Base-by-base conservation (phyloP, 1,140 invertebrate species). In the Scaptomyza hsui region DNA sequence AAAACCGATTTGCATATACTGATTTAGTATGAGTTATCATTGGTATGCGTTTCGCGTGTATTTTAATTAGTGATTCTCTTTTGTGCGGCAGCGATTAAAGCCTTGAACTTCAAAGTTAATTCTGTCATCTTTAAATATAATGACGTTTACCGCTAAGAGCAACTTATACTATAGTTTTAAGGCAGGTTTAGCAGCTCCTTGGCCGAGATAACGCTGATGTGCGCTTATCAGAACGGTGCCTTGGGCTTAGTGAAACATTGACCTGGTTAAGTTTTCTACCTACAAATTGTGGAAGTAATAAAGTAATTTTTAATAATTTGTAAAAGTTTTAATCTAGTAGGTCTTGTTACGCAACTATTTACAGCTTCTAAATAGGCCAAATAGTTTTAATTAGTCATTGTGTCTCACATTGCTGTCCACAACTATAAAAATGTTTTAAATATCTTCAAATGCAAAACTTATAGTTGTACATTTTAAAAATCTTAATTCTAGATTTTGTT, bases 101-200 rank as follows among this genome's bases (percentile, higher is more conserved):
- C 81, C 81, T 78, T 86, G 81, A 86, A 86, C 81, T 86, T 86
- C 81, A 68, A 64, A 61, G 39, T 62, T 44, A 68, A 61, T 64
- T 73, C 67, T 55, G 35, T 57, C 44, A 39, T 37, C 53, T 21
- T 18, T 18, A 9, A 57, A 52, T 64, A 48, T 41, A 52, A 45
- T 47, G n/a, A 42, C 9, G 61, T 55, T 51, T 59, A 72, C 69
- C 69, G 69, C 55, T 67, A 67, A 35, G 1, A 39, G 24, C 16
- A 19, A 32, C n/a, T 18, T n/a, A 16, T 52, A 60, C 24, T 13
- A 41, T 52, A 4, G 7, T 45, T 13, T 37, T 9, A 21, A 51
- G 9, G 18, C 59, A 29, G 24, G 16, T 21, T 57, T 32, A 15
- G 16, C 45, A 71, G 29, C 32, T 65, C 69, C 69, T 72, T 72